Base-by-base conservation (phyloP, 1,140 invertebrate species). In the Cydia strobilella region DNA sequence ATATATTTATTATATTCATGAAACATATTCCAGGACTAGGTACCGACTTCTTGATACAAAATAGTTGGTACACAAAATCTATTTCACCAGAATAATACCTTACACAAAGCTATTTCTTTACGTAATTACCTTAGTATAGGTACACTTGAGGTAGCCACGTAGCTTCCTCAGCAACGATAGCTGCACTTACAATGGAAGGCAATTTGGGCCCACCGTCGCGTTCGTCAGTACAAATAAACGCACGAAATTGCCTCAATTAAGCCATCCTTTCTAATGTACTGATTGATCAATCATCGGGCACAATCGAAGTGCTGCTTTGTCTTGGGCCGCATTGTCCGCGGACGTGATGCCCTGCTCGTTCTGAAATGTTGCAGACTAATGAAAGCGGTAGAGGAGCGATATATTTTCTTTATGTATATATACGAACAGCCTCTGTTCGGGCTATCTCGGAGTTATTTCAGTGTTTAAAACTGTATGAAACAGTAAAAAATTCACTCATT, bases 221-320 rank as follows among this genome's bases (percentile, higher is more conserved):
- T 84, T 86, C 80, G 80, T 76, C 81, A 86, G 88, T 87, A 84
- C 84, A 92, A 90, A 90, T 85, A 90, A 84, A 87, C 72, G 75
- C 74, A 72, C 78, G 73, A 80, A 88, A 90, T 92, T 83, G 86
- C 78, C 77, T 82, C 83, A 90, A 92, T 91, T 90, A 90, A 86
- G 87, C 77, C 75, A 73, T 78, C 79, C 85, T 89, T 90, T 89
- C 88, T 86, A 91, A 86, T 87, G 82, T 84, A 88, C 81, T 89
- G 87, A 91, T 90, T 89, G 89, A 87, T 92, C 89, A 90, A 92
- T 92, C 88, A 90, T 89, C 86, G 85, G 79, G 80, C 84, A 86
- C 82, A 84, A 87, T 90, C 81, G 84, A 86, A 82, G 84, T 45
- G 86, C 65, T 69, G 79, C 84, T 87, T 84, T 86, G 87, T 86